Percentiles rank a stretch among this genome's conserved stretches.
phyloP scores from a whole-genome alignment of 2,888 invertebrate genomes.

The Melanostoma mellinum region DNA sequence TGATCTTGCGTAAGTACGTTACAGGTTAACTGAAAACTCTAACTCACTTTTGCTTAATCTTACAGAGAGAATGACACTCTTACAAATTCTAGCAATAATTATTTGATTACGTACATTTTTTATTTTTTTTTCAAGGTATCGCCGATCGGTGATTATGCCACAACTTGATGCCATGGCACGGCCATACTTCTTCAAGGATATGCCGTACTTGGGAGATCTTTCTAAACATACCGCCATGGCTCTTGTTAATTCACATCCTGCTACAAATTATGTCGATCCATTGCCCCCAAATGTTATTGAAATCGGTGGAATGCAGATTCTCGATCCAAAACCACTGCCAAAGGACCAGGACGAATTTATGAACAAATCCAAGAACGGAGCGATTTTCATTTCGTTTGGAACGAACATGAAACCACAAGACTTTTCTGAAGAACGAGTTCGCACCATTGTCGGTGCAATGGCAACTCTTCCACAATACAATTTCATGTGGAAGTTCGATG shows the following conservation, averaged over 20 bases:
- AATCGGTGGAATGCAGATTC: conserved; percentile 80
- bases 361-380: conserved; percentile 76
- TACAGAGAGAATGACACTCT: too few species aligned
- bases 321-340: conserved; percentile 75
- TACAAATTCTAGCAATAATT: too few species aligned
- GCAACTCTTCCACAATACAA: conserved; percentile 76
- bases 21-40: background rate
- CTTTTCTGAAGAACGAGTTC: conserved; percentile 64
- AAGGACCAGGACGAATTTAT: conserved; percentile 76
- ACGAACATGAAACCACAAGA: conserved; percentile 75
- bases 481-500: conserved; percentile 80
- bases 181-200: conserved; percentile 63
- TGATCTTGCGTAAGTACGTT: conserved; percentile 73
- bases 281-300: conserved; percentile 79
- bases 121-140: conserved; percentile 44
- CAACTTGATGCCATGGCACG: conserved; percentile 73
- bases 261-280: conserved; percentile 77
- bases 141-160: conserved; percentile 57
- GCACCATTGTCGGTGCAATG: conserved; percentile 72
- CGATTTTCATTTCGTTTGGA: conserved; percentile 79
- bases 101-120: too few species aligned
- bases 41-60: background rate
- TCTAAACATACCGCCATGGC: conserved; percentile 74
- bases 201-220: conserved; percentile 73
- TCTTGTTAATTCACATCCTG: conserved; percentile 79